A percentile compares a stretch with the other conserved stretches of the same genome.
phyloP scores from a whole-genome alignment of 2,888 invertebrate species.

The Spilosoma lubricipeda region DNA sequence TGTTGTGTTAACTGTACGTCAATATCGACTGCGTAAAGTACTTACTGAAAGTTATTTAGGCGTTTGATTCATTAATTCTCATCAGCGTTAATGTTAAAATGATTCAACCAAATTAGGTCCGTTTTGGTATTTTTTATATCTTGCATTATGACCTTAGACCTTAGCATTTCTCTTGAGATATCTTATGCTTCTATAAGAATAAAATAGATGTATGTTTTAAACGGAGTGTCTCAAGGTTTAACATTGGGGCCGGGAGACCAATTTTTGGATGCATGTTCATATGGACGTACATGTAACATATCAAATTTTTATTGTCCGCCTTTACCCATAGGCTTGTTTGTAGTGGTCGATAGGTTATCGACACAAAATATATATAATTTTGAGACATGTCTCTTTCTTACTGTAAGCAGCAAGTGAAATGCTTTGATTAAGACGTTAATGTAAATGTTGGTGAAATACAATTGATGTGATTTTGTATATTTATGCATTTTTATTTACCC shows the following conservation, averaged over 20 bases:
- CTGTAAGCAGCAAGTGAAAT: slow-evolving; percentile 82
- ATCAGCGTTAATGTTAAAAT: slow-evolving; percentile 6
- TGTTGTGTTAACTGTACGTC: slow-evolving; percentile 73
- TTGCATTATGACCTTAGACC: slow-evolving; percentile 24
- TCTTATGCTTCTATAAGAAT: slow-evolving; percentile 17
- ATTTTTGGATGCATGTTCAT: slow-evolving; percentile 18
- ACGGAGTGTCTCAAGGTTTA: slow-evolving; percentile 24
- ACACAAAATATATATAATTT: slow-evolving; percentile 68
- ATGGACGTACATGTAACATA: slow-evolving; percentile 68
- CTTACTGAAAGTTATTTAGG: slow-evolving; percentile 11
- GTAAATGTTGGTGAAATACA: slow-evolving; percentile 86
- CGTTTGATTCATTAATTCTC: slow-evolving; percentile 17
- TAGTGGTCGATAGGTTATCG: slow-evolving; percentile 69
- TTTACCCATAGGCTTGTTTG: slow-evolving; percentile 81
- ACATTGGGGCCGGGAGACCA: slow-evolving; percentile 20
- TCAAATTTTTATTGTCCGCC: slow-evolving; percentile 77
- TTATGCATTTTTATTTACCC: slow-evolving; percentile 70
- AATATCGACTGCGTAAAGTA: slow-evolving; percentile 16
- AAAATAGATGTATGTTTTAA: slow-evolving; percentile 8
- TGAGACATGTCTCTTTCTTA: slow-evolving; percentile 79
- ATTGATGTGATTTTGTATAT: slow-evolving; percentile 85
- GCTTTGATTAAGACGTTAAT: slow-evolving; percentile 84
- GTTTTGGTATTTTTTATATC: slow-evolving; percentile 21
- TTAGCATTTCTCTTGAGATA: slow-evolving; percentile 29
- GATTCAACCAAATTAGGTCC: slow-evolving; percentile 6